Evolutionary conservation across 2,113 vertebrate species (phyloP).

Genomic region (Butastur rufipennis): DNA sequence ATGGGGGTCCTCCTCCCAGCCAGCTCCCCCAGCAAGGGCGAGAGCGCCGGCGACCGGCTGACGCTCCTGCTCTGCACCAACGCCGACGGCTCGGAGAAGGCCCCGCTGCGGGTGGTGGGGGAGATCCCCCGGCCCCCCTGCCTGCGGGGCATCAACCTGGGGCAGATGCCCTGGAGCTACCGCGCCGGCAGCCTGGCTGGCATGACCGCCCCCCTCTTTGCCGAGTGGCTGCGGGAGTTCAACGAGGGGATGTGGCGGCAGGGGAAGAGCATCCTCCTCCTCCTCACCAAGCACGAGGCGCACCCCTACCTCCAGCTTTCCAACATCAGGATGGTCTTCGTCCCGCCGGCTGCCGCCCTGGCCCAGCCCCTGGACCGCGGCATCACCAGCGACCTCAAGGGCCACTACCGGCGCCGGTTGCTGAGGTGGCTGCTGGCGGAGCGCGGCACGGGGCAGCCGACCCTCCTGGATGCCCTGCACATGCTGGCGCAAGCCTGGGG

Average conservation of each 20-base stretch:
- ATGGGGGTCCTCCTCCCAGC: background rate
- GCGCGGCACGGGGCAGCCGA: background rate
- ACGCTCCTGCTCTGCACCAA: slow-evolving; percentile 44
- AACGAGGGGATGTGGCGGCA: background rate
- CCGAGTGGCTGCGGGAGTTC: slow-evolving; percentile 37
- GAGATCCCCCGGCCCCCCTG: background rate
- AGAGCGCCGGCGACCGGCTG: background rate
- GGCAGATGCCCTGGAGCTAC: slow-evolving; percentile 30
- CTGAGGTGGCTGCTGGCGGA: slow-evolving; percentile 29
- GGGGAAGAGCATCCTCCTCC: background rate
- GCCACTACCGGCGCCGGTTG: slow-evolving; percentile 46
- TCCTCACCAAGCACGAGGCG: background rate
- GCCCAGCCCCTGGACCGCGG: slow-evolving; percentile 14
- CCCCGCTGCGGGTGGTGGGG: slow-evolving; percentile 3
- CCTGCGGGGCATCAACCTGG: background rate
- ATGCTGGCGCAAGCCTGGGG: slow-evolving; percentile 31
- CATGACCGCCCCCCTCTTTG: background rate
- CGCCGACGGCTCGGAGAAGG: slow-evolving; percentile 8
- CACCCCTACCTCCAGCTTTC: slow-evolving; percentile 16
- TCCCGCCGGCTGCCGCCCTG: background rate
- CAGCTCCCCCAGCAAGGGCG: rapidly evolving
- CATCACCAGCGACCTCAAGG: background rate
- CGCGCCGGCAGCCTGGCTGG: background rate
- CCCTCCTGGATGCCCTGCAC: slow-evolving; percentile 38
- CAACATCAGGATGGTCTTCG: background rate